These are phyloP conservation scores for Characodon lateralis DNA, from an alignment of 2,797 vertebrate genomes.

Conservation along the genomic window DNA sequence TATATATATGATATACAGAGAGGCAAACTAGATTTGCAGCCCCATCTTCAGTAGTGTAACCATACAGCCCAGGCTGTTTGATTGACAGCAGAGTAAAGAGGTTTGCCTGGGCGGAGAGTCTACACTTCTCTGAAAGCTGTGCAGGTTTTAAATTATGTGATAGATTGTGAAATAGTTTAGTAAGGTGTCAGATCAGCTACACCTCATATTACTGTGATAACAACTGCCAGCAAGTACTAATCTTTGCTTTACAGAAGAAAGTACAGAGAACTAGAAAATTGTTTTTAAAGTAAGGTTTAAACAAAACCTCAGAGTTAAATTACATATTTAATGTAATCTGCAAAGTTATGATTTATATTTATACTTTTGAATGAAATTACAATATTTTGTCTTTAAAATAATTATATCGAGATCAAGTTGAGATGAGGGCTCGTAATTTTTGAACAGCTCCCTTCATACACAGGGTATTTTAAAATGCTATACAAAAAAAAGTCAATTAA, in stretches of 20 bases:
- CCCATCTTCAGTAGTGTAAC: background rate
- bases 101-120: conserved; percentile 1
- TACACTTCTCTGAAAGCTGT: conserved; percentile 23
- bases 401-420: background rate
- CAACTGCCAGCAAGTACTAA: background rate
- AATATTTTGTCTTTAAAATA: background rate
- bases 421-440: background rate
- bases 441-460: background rate
- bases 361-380: background rate
- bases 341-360: background rate
- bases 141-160: conserved; percentile 12
- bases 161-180: conserved; percentile 9
- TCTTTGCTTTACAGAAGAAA: background rate
- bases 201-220: background rate
- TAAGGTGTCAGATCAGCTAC: background rate
- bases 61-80: conserved; percentile 6
- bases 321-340: background rate
- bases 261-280: too few relatives aligned
- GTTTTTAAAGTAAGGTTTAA: background rate
- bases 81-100: conserved; percentile 22
- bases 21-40: conserved; percentile 9
- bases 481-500: background rate
- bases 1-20: background rate
- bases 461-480: background rate
- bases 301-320: background rate